Percentiles rank a stretch among this genome's conserved stretches.
Evolutionary conservation across 1,140 invertebrate species (phyloP).

Genomic region (Alviniconcha marisindica): DNA sequence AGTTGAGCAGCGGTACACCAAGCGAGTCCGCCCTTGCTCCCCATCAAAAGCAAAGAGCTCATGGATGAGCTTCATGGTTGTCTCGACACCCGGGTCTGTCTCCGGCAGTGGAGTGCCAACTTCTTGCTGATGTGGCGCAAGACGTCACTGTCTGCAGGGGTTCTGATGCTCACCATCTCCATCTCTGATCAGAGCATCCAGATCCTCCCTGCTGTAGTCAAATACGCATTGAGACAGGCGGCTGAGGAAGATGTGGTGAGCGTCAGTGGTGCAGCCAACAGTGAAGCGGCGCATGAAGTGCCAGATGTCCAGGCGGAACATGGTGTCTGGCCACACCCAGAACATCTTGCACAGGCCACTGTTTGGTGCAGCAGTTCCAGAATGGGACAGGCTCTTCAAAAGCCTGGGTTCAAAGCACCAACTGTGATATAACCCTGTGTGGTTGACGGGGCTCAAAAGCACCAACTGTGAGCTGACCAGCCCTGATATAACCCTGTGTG

Average conservation of each 20-base stretch:
- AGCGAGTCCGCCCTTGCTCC: slow-evolving; percentile 48
- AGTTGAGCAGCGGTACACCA: slow-evolving; percentile 58
- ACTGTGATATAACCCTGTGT: too few relatives aligned
- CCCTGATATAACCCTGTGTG: too few relatives aligned
- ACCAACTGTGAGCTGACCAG: too few relatives aligned
- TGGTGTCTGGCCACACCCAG: slow-evolving; percentile 13
- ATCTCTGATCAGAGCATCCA: slow-evolving; percentile 47
- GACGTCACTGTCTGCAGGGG: slow-evolving; percentile 46
- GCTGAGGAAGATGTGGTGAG: slow-evolving; percentile 53
- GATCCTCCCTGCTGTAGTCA: slow-evolving; percentile 46
- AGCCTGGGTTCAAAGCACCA: too few relatives aligned
- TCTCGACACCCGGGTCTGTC: slow-evolving; percentile 47
- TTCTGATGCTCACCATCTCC: neutral
- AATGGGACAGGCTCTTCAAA: too few relatives aligned
- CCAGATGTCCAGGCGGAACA: slow-evolving; percentile 60
- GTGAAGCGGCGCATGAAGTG: slow-evolving; percentile 61
- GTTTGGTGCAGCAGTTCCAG: slow-evolving; percentile 43
- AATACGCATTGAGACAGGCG: slow-evolving; percentile 55
- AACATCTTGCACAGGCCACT: neutral
- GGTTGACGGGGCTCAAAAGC: too few relatives aligned
- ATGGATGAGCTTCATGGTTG: slow-evolving; percentile 43
- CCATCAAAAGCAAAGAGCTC: slow-evolving; percentile 38
- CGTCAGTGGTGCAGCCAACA: slow-evolving; percentile 49
- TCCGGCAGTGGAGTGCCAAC: slow-evolving; percentile 51
- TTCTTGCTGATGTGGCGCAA: slow-evolving; percentile 16